These are phyloP conservation scores for Trinorchestia longiramus DNA, from an alignment of 1,140 invertebrate species.

Conservation along the genomic window DNA sequence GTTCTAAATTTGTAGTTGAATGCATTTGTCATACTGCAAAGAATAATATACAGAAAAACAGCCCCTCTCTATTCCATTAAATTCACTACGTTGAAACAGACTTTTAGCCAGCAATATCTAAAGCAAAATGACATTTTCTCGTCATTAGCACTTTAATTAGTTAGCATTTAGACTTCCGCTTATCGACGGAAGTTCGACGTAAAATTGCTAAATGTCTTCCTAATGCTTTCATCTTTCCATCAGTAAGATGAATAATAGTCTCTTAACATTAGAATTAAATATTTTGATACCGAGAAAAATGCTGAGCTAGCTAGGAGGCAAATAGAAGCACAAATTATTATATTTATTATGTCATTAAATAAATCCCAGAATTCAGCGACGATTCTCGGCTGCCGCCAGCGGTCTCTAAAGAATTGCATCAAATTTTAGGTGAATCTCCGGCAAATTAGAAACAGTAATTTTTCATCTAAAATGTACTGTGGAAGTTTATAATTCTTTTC, in stretches of 20 bases:
- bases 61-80: no score
- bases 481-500: background rate
- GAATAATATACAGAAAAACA: no score
- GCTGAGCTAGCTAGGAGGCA: background rate
- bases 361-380: background rate
- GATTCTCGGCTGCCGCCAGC: background rate
- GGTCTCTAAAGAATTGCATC: background rate
- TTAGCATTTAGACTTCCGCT: background rate
- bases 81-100: no score
- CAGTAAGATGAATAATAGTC: no score
- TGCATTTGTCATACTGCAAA: no score
- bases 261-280: no score
- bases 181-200: background rate
- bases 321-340: background rate
- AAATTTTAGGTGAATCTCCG: background rate
- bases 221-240: background rate
- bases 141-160: no score
- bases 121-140: no score
- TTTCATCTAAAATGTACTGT: background rate
- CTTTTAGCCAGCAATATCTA: no score
- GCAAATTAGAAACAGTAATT: background rate
- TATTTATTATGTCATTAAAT: background rate
- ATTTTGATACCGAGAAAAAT: no score
- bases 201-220: background rate
- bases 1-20: no score